Evolutionary conservation across 2,888 invertebrate species (phyloP).

Genomic region (Epirrita christyi): DNA sequence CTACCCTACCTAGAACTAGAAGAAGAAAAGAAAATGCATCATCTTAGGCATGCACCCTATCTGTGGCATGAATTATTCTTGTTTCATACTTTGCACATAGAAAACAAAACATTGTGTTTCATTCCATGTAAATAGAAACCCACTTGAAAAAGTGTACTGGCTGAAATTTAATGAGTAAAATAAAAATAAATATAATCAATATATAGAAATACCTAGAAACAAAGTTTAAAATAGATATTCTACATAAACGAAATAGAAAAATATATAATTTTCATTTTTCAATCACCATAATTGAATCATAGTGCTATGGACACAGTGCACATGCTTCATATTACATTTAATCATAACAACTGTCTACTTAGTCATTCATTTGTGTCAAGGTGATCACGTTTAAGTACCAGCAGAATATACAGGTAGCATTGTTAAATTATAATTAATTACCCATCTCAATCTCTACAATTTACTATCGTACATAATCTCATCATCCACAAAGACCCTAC

Average conservation of each 20-base stretch:
- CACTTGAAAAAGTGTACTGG: no score
- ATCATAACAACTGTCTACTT: slow-evolving; percentile 27
- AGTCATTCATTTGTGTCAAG: slow-evolving; percentile 42
- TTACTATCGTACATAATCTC: neutral
- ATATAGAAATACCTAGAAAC: no score
- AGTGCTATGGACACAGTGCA: neutral
- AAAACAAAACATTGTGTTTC: no score
- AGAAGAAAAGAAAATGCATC: neutral
- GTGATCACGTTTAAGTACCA: slow-evolving; percentile 35
- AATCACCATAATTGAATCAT: neutral
- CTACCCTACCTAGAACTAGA: no score
- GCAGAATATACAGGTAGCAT: slow-evolving; percentile 29
- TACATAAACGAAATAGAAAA: no score
- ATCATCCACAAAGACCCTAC: no score
- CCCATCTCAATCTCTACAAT: neutral
- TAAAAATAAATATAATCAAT: no score
- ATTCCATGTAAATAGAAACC: no score
- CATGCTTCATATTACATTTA: slow-evolving; percentile 3
- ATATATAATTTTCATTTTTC: no score
- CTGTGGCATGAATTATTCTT: neutral
- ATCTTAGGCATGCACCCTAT: neutral
- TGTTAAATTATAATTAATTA: slow-evolving; percentile 9
- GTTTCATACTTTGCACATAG: neutral
- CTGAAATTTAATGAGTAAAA: no score
- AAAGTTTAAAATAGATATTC: no score